Evolutionary conservation across 2,113 vertebrate species (phyloP).

Genomic region (Sorex araneus): DNA sequence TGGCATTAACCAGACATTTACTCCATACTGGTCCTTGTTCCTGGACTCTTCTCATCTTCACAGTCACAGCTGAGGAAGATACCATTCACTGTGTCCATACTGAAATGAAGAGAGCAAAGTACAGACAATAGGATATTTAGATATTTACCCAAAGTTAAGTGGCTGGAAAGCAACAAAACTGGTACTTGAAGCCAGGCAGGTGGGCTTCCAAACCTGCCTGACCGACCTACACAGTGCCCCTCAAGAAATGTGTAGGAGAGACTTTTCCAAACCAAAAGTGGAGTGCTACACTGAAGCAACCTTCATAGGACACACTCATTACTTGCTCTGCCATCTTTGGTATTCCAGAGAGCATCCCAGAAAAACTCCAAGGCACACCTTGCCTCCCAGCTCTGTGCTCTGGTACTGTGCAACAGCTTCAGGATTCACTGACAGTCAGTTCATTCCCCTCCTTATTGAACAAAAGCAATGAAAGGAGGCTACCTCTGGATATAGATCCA

Average conservation of each 20-base stretch:
- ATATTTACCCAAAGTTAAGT: not conserved
- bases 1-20: not conserved
- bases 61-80: not conserved
- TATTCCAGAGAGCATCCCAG: not conserved
- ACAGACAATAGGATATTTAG: not conserved
- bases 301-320: not conserved
- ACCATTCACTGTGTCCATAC: constrained; percentile 14
- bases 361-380: not conserved
- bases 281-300: not conserved
- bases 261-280: not conserved
- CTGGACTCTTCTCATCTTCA: constrained; percentile 20
- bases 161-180: not conserved
- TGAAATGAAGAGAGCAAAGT: not conserved
- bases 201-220: not conserved
- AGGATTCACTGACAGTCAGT: not conserved
- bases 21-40: not conserved
- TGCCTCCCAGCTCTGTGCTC: not conserved
- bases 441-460: not conserved
- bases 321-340: not conserved
- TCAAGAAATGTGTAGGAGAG: not conserved
- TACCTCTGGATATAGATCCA: not conserved
- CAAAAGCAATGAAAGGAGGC: constrained; percentile 10
- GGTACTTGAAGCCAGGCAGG: not conserved
- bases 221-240: not conserved
- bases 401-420: too few species aligned